Evolutionary conservation across 2,113 vertebrate genomes (phyloP).

Genomic region (Egretta garzetta): DNA sequence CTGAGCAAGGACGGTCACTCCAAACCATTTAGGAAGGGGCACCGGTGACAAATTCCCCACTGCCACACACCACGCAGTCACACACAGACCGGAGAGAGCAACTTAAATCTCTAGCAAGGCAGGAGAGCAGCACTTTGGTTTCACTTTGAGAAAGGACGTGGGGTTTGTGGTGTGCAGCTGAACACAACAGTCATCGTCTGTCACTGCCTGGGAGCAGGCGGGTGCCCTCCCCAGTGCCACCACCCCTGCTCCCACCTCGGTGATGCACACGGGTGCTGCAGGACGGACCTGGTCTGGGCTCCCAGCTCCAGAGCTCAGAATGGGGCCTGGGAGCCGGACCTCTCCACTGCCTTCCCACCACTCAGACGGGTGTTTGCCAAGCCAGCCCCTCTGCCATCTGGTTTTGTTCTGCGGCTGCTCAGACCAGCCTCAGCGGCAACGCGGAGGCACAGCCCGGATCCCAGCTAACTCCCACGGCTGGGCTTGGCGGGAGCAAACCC

Average conservation of each 20-base stretch:
- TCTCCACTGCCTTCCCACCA: not conserved
- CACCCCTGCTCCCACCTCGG: rapidly evolving
- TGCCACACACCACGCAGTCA: rapidly evolving
- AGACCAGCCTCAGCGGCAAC: not conserved
- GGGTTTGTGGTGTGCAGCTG: not conserved
- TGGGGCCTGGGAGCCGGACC: not conserved
- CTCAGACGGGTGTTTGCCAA: not conserved
- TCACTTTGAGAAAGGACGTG: not conserved
- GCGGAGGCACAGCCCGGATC: not conserved
- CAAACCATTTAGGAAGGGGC: not conserved
- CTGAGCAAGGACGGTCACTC: not conserved
- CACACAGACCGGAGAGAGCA: not conserved
- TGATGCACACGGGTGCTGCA: not conserved
- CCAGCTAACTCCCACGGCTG: not conserved
- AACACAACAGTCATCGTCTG: rapidly evolving
- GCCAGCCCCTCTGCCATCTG: not conserved
- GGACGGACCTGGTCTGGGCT: not conserved
- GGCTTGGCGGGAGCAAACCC: not conserved
- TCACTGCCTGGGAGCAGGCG: not conserved
- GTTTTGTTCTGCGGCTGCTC: not conserved
- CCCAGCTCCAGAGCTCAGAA: not conserved
- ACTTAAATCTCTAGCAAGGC: not conserved
- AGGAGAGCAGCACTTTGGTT: not conserved
- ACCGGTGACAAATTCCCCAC: not conserved
- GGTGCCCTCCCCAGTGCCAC: not conserved